Conservation (phyloP, 2,113 vertebrate species). For the Montifringilla adamsi region DNA sequence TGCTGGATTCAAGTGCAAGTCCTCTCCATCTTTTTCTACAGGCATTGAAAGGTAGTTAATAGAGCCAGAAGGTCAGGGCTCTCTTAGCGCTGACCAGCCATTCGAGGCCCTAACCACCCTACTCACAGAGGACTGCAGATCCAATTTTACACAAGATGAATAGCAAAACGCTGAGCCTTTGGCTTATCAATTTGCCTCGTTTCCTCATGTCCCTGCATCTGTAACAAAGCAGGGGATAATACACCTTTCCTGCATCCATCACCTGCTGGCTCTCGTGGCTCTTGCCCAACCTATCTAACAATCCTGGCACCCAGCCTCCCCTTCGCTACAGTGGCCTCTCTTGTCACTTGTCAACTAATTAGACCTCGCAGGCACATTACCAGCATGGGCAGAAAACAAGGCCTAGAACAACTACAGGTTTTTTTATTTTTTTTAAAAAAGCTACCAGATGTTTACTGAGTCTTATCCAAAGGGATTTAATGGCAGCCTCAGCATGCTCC, state of each 20-base stretch:
- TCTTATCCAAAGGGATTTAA: constrained; percentile 21
- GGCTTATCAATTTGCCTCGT: neutral
- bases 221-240: constrained; percentile 1
- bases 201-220: neutral
- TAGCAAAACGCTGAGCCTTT: neutral
- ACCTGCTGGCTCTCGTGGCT: neutral
- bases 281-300: neutral
- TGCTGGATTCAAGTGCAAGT: neutral
- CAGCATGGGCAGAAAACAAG: neutral
- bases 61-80: neutral
- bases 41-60: neutral
- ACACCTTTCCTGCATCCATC: neutral
- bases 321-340: neutral
- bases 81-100: neutral
- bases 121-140: neutral
- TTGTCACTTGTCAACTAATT: constrained; percentile 46
- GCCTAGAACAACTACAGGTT: neutral
- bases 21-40: neutral
- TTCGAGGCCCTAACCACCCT: neutral
- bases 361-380: neutral
- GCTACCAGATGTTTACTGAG: constrained; percentile 22
- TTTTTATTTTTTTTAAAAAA: neutral
- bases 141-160: neutral
- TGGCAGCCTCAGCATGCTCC: neutral
- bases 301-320: neutral